Evolutionary conservation across 35 echinoderm and acorn worm genomes (phyloP).

Genomic region (Acanthaster planci): DNA sequence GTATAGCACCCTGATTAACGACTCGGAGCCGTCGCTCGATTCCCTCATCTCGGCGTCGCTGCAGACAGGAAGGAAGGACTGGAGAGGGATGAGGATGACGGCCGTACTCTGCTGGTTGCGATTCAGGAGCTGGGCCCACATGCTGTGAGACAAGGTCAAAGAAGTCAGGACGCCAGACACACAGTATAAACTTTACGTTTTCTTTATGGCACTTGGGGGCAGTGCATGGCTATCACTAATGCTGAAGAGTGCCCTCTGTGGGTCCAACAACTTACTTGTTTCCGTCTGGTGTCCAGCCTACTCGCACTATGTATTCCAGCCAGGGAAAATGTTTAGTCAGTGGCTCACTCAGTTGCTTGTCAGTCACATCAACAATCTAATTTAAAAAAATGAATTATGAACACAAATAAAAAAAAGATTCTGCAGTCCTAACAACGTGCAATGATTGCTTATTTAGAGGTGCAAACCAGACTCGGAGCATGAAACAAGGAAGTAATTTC

Average conservation of each 20-base stretch:
- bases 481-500: no score
- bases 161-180: not conserved
- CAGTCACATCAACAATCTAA: constrained; percentile 67
- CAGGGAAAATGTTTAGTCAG: constrained; percentile 76
- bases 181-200: not conserved
- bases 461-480: no score
- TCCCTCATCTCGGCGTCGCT: not conserved
- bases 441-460: no score
- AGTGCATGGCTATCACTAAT: not conserved
- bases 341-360: constrained; percentile 72
- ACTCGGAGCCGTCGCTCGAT: constrained; percentile 30
- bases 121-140: constrained; percentile 90
- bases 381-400: not conserved
- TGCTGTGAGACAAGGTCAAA: constrained; percentile 32
- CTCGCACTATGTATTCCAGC: constrained; percentile 90
- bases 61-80: constrained; percentile 61
- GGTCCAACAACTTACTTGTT: constrained; percentile 64
- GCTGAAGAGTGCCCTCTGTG: not conserved
- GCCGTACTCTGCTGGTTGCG: constrained; percentile 84
- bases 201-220: no score
- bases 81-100: constrained; percentile 79
- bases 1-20: constrained; percentile 76
- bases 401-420: no score
- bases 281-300: constrained; percentile 93
- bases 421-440: no score